Conservation (phyloP, 2,113 vertebrate genomes). For the Propithecus coquereli region DNA sequence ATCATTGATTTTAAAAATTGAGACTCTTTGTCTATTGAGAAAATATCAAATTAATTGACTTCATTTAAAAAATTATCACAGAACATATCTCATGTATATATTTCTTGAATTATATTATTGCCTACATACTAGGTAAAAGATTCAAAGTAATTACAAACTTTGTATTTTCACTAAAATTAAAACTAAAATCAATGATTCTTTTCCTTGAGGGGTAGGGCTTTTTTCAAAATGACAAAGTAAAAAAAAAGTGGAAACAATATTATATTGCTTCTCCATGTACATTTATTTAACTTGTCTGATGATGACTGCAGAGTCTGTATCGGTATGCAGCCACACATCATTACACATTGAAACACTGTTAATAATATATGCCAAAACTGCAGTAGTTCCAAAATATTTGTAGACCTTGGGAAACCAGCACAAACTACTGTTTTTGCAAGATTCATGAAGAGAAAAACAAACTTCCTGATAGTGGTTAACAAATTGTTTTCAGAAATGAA, state of each 20-base stretch:
- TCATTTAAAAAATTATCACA: not conserved
- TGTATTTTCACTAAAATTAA: not conserved
- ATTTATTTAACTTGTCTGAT: not conserved
- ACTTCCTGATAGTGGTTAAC: not conserved
- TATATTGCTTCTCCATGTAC: not conserved
- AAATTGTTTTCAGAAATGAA: not conserved
- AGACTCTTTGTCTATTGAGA: not conserved
- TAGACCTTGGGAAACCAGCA: not conserved
- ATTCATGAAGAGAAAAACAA: not conserved
- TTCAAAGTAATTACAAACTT: not conserved
- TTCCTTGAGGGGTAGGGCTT: not conserved
- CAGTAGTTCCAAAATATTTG: not conserved
- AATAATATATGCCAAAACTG: not conserved
- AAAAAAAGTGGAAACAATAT: not conserved
- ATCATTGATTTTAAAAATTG: not conserved
- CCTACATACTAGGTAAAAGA: not conserved
- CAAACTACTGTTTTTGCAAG: not conserved
- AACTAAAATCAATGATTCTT: not conserved
- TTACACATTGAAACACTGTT: not conserved
- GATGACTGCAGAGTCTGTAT: not conserved
- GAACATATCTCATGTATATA: not conserved
- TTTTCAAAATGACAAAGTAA: not conserved
- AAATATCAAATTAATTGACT: not conserved
- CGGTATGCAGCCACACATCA: not conserved
- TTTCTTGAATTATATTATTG: not conserved